These are phyloP conservation scores for Macrosteles quadrilineatus DNA, from an alignment of 1,140 invertebrate species.

Conservation along the genomic window DNA sequence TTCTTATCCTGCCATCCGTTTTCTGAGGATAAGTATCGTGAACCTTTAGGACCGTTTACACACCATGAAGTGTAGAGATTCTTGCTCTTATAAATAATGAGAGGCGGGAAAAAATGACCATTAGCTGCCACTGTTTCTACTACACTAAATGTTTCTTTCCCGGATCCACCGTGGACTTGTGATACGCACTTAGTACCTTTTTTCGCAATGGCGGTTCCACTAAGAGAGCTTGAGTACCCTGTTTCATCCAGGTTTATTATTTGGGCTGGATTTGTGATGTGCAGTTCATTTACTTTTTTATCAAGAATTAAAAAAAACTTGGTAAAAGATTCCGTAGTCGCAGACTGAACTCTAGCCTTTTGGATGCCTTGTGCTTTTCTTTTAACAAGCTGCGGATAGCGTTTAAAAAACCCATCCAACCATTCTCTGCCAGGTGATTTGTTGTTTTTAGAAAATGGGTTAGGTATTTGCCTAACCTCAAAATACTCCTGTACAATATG, in stretches of 20 bases:
- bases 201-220: slow-evolving; percentile 1
- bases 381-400: slow-evolving; percentile 3
- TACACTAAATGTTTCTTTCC: slow-evolving; percentile 22
- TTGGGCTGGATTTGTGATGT: slow-evolving; percentile 15
- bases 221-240: slow-evolving; percentile 1
- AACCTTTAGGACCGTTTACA: slow-evolving; percentile 8
- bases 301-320: slow-evolving; percentile 6
- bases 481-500: slow-evolving; percentile 23
- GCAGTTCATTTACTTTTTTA: background rate
- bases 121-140: slow-evolving; percentile 12
- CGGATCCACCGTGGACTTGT: slow-evolving; percentile 18
- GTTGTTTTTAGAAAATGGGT: slow-evolving; percentile 23
- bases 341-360: slow-evolving; percentile 24
- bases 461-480: background rate
- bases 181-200: slow-evolving; percentile 18
- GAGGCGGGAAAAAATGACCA: slow-evolving; percentile 22
- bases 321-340: slow-evolving; percentile 14
- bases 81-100: slow-evolving; percentile 25
- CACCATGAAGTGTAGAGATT: slow-evolving; percentile 19
- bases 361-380: slow-evolving; percentile 15
- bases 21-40: slow-evolving; percentile 21
- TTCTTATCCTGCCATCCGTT: slow-evolving; percentile 23
- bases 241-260: slow-evolving; percentile 26
- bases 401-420: slow-evolving; percentile 18
- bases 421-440: slow-evolving; percentile 23